These are phyloP conservation scores for Mastigias papua DNA, from an alignment of 30 jellyfish, hydroid and myxozoan species.

Conservation along the genomic window DNA sequence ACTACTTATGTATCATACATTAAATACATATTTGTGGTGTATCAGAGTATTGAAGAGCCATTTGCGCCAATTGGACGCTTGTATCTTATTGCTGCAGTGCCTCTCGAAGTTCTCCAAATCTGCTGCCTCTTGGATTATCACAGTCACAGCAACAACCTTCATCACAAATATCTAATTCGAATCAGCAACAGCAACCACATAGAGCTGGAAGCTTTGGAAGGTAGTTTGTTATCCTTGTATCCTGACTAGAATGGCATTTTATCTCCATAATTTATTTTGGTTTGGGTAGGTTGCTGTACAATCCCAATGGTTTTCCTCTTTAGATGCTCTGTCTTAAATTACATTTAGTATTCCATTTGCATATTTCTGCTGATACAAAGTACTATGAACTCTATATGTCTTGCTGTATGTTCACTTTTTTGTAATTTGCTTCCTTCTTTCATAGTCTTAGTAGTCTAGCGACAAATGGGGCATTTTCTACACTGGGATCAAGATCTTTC, in stretches of 20 bases:
- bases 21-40: too few relatives aligned
- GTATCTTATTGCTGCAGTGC: constrained; percentile 6
- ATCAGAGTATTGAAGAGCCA: too few relatives aligned
- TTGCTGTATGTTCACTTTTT: background rate
- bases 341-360: too few relatives aligned
- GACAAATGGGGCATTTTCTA: constrained; percentile 23
- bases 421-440: background rate
- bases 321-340: too few relatives aligned
- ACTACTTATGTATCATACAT: too few relatives aligned
- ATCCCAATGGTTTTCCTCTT: too few relatives aligned
- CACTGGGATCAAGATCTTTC: constrained; percentile 32
- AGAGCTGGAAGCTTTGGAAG: constrained; percentile 86
- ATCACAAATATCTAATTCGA: constrained; percentile 51
- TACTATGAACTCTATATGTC: too few relatives aligned
- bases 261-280: too few relatives aligned
- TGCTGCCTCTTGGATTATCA: constrained; percentile 63
- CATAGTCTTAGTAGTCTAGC: constrained; percentile 45
- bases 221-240: constrained; percentile 2
- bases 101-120: constrained; percentile 69
- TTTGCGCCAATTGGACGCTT: background rate
- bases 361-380: too few relatives aligned
- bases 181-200: constrained; percentile 77
- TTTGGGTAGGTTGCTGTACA: too few relatives aligned
- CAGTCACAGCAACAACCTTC: constrained; percentile 61
- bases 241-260: too few relatives aligned